Conservation (phyloP, 2,113 vertebrate species). For the Lepisosteus osseus region DNA sequence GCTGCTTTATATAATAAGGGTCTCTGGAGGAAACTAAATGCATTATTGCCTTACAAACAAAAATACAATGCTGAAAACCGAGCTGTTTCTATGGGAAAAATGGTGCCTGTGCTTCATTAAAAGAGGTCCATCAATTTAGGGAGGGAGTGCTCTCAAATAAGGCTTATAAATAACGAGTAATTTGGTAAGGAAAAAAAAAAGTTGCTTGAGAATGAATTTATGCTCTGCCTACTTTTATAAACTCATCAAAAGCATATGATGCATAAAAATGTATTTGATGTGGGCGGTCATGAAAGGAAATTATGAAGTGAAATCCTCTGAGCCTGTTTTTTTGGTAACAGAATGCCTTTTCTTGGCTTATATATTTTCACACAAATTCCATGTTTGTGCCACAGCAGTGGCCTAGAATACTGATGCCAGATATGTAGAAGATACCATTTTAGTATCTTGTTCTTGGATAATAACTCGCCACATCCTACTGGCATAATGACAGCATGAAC, state of each 20-base stretch:
- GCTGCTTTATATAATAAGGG: neutral
- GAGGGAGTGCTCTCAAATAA: neutral
- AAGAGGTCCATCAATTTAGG: neutral
- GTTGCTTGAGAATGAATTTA: neutral
- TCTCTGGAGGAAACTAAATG: neutral
- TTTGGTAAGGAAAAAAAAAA: neutral
- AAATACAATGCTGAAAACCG: neutral
- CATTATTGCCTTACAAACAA: constrained; percentile 1
- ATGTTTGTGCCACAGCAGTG: neutral
- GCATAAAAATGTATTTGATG: constrained; percentile 20
- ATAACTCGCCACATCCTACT: neutral
- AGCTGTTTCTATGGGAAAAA: neutral
- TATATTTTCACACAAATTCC: neutral
- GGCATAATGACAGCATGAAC: neutral
- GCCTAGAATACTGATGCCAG: constrained; percentile 3
- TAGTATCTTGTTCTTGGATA: neutral
- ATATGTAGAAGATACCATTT: constrained; percentile 5
- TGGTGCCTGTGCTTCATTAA: neutral
- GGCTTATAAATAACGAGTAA: constrained; percentile 1
- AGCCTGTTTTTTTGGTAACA: constrained; percentile 8
- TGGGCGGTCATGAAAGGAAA: constrained; percentile 14
- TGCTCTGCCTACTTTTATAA: constrained; percentile 7
- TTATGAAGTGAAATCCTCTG: constrained; percentile 15
- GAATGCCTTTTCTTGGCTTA: neutral
- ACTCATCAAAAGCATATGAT: constrained; percentile 20